These are phyloP conservation scores for Meloidogyne hapla DNA, from an alignment of 1,140 invertebrate species.

Conservation along the genomic window DNA sequence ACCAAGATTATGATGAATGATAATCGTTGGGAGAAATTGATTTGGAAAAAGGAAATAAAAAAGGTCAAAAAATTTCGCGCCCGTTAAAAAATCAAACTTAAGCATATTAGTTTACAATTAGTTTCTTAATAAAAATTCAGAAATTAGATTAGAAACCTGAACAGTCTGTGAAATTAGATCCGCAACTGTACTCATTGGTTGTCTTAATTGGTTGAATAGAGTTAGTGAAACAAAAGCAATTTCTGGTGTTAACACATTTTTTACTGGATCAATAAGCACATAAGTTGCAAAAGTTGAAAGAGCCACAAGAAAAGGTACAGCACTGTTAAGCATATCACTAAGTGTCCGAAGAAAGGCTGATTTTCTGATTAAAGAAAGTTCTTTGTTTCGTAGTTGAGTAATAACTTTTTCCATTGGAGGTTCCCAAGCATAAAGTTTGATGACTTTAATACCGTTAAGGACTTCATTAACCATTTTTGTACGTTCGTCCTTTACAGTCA, in stretches of 20 bases:
- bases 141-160: slow-evolving; percentile 70
- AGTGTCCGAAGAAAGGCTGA: slow-evolving; percentile 40
- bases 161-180: slow-evolving; percentile 85
- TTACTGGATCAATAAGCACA: slow-evolving; percentile 64
- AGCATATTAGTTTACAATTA: too few relatives aligned
- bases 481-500: slow-evolving; percentile 69
- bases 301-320: slow-evolving; percentile 64
- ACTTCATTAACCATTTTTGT: slow-evolving; percentile 69
- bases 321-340: slow-evolving; percentile 67
- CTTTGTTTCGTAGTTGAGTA: slow-evolving; percentile 48
- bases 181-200: slow-evolving; percentile 60
- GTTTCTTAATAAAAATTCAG: not conserved
- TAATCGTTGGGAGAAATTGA: too few relatives aligned
- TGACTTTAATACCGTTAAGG: slow-evolving; percentile 71
- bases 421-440: slow-evolving; percentile 93
- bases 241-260: slow-evolving; percentile 66
- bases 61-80: too few relatives aligned
- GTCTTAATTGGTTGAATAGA: slow-evolving; percentile 65
- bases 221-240: slow-evolving; percentile 86
- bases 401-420: slow-evolving; percentile 73
- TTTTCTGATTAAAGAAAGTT: slow-evolving; percentile 47
- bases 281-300: slow-evolving; percentile 65
- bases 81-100: too few relatives aligned
- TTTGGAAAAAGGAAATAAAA: too few relatives aligned
- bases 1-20: not conserved